Base-by-base conservation (phyloP, 2,113 vertebrate genomes). In the Prunella fulvescens region DNA sequence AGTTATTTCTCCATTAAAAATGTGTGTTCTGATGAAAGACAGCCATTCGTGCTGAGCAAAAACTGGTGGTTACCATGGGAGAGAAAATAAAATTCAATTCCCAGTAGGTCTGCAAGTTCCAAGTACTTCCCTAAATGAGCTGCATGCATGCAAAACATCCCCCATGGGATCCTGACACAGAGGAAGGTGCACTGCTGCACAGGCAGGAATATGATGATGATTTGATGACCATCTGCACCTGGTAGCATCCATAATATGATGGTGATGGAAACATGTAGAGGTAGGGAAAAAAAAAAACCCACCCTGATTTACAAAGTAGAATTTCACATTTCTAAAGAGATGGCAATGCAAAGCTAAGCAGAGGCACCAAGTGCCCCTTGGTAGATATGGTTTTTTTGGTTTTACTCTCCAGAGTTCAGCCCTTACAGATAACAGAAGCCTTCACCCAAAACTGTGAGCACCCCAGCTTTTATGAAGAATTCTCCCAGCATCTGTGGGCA, bases 31-130 rank as follows among this genome's bases (percentile, higher is more conserved):
- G 74, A 73, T 47, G 39, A 90, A 71, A 91, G 58, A 71, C 51
- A 84, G 26, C 40, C 69, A 83, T 84, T 73, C 48, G 16, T 20
- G 9, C 61, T 37, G 64, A 77, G 72, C 26, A 47, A 81, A 81
- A 94, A 81, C 50, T 67, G n/a, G 65, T 83, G 31, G 73, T 83
- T 92, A 91, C 48, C 57, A 89, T 42, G 28, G 72, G 77, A 94
- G 31, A 62, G 37, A 67, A 94, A 90, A 60, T 62, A 92, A 94
- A 77, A 51, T 58, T 66, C 29, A 77, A 4, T 51, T 81, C 74
- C 74, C 71, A 58, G 71, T 28, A 86, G 69, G 42, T 82, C 62
- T 90, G 24, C 51, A 90, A 62, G 74, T 86, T 72, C 53, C 65
- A 86, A 74, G 65, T 53, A 67, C 44, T 77, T 80, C 19, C 19